Conservation (phyloP, 2,797 vertebrate genomes). For the Acanthornis magna region DNA sequence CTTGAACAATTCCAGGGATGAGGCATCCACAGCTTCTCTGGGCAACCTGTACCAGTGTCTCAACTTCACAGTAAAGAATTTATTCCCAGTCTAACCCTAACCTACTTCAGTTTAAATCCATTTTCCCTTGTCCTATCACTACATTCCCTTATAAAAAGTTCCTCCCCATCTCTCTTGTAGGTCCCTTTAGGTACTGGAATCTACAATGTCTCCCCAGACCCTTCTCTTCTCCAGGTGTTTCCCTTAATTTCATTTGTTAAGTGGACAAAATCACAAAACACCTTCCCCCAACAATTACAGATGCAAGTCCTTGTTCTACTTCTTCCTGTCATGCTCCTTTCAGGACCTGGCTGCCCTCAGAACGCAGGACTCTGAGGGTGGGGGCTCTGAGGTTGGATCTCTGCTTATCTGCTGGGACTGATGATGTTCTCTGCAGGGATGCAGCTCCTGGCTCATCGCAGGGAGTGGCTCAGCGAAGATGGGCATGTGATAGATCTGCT, state of each 20-base stretch:
- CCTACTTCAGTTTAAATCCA: background rate
- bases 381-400: background rate
- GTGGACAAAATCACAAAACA: background rate
- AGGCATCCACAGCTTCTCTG: background rate
- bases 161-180: background rate
- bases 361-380: background rate
- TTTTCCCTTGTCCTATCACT: background rate
- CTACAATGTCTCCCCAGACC: background rate
- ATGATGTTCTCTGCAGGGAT: rapidly evolving
- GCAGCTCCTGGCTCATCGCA: background rate
- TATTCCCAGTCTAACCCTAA: background rate
- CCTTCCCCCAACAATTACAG: background rate
- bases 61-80: background rate
- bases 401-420: background rate
- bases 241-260: background rate
- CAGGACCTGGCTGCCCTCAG: background rate
- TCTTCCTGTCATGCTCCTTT: background rate
- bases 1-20: background rate
- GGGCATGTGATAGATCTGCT: background rate
- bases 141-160: background rate
- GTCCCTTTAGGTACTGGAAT: background rate
- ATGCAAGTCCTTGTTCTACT: rapidly evolving
- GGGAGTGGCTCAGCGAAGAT: background rate
- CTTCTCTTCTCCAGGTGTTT: background rate
- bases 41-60: background rate